Evolutionary conservation across 1,140 invertebrate genomes (phyloP).

Genomic region (Caenorhabditis latens): DNA sequence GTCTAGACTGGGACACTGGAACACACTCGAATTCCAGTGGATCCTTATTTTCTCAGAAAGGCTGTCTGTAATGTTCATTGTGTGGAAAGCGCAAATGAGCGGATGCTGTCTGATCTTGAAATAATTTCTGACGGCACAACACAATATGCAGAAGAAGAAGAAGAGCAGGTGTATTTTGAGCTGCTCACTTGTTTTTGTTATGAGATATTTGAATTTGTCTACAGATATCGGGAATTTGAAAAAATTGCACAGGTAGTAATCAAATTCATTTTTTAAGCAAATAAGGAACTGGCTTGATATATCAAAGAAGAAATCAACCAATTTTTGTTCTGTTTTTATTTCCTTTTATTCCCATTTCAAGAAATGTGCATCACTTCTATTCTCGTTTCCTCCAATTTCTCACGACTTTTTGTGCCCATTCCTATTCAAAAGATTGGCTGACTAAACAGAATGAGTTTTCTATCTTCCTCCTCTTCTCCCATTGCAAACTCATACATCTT

Average conservation of each 20-base stretch:
- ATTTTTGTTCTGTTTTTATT: background rate
- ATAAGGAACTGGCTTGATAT: too few species aligned
- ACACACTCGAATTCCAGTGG: background rate
- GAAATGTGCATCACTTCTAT: conserved; percentile 34
- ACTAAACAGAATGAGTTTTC: conserved; percentile 48
- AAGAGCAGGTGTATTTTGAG: too few species aligned
- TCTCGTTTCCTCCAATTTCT: background rate
- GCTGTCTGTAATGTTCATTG: too few species aligned
- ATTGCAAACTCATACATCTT: conserved; percentile 1
- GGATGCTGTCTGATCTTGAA: too few species aligned
- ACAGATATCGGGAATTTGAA: too few species aligned
- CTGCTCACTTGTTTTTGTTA: too few species aligned
- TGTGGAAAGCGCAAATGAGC: too few species aligned
- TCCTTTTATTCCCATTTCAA: background rate
- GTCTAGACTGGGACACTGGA: background rate
- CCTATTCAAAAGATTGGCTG: conserved; percentile 41
- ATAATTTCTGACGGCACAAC: too few species aligned
- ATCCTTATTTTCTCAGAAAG: background rate
- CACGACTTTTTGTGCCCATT: conserved; percentile 35
- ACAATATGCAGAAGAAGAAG: too few species aligned
- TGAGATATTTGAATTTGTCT: too few species aligned
- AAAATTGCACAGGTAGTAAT: too few species aligned
- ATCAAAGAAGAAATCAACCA: background rate
- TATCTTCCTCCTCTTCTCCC: background rate
- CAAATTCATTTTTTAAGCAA: too few species aligned